Conservation (phyloP, 2,797 vertebrate genomes). For the Fundulus diaphanus region DNA sequence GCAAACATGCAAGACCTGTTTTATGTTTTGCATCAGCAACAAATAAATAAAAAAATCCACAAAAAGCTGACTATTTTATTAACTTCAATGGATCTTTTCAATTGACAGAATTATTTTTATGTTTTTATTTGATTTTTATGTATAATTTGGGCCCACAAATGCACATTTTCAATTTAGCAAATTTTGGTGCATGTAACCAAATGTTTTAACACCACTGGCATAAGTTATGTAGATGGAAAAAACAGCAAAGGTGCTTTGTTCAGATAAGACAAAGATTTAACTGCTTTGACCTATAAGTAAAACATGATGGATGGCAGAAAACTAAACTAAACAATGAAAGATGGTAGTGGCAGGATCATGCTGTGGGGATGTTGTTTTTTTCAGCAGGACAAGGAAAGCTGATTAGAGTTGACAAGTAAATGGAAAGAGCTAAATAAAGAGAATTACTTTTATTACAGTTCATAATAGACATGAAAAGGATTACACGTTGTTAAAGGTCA, state of each 20-base stretch:
- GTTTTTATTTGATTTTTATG: too few relatives aligned
- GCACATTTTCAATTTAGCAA: too few relatives aligned
- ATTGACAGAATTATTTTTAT: too few relatives aligned
- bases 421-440: background rate
- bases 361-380: background rate
- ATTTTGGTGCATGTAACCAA: too few relatives aligned
- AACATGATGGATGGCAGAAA: background rate
- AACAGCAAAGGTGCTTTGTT: background rate
- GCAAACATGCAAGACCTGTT: too few relatives aligned
- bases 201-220: too few relatives aligned
- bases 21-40: too few relatives aligned
- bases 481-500: background rate
- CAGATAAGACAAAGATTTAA: background rate
- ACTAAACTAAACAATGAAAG: background rate
- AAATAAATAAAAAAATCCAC: too few relatives aligned
- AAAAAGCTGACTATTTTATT: too few relatives aligned
- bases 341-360: background rate
- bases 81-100: too few relatives aligned
- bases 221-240: too few relatives aligned
- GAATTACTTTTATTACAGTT: background rate
- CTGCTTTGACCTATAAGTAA: background rate
- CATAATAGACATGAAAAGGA: background rate
- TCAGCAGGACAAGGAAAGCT: background rate
- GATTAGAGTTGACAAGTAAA: background rate
- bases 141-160: too few relatives aligned